phyloP scores from a whole-genome alignment of 2,888 invertebrate genomes.

The Neocrepidodera transversa region DNA sequence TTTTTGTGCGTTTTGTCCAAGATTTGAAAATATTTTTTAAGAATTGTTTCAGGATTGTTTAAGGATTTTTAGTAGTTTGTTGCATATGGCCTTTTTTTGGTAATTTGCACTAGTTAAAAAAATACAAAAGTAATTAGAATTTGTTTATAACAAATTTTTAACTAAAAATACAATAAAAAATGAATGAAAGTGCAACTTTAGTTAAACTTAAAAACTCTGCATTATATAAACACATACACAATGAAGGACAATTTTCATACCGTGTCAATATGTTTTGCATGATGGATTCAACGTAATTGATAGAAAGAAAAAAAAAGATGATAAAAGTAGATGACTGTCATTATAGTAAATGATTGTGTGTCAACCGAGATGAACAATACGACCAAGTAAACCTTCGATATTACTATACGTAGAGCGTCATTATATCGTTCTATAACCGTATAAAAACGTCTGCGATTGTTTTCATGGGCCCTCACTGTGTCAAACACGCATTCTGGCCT shows the following conservation, averaged over 20 bases:
- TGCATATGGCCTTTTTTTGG: too few species aligned
- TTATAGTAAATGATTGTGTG: constrained; percentile 38
- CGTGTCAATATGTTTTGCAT: constrained; percentile 39
- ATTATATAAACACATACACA: background rate
- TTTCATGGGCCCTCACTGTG: constrained; percentile 14
- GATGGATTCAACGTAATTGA: constrained; percentile 50
- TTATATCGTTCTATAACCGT: constrained; percentile 11
- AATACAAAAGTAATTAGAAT: too few species aligned
- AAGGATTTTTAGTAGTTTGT: too few species aligned
- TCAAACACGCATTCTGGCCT: constrained; percentile 9
- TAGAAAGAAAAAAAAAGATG: constrained; percentile 48
- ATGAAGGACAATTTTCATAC: background rate
- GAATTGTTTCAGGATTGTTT: too few species aligned
- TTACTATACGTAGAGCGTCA: background rate
- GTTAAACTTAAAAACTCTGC: too few species aligned
- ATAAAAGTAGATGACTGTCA: constrained; percentile 31
- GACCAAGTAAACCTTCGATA: constrained; percentile 1
- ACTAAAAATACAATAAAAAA: too few species aligned
- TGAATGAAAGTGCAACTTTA: too few species aligned
- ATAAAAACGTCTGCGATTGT: constrained; percentile 13
- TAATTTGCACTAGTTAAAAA: too few species aligned
- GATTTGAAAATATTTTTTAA: too few species aligned
- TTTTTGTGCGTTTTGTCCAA: too few species aligned
- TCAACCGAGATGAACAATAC: constrained; percentile 1
- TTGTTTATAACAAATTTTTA: too few species aligned